phyloP scores from a whole-genome alignment of 2,797 vertebrate genomes.

The Miichthys miiuy region DNA sequence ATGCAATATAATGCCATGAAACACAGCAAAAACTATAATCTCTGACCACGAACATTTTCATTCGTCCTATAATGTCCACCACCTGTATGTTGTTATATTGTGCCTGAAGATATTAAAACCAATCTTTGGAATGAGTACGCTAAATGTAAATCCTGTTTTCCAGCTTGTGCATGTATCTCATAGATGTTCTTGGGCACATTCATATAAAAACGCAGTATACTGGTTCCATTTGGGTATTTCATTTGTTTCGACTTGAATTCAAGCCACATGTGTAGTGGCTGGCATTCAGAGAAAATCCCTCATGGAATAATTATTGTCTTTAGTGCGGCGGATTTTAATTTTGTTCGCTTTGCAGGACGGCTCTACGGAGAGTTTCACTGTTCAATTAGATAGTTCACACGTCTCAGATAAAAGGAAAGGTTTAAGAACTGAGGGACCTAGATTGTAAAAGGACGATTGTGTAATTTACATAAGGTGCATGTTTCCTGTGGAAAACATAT shows the following conservation, averaged over 20 bases:
- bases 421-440: slow-evolving; percentile 15
- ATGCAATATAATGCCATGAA: slow-evolving; percentile 11
- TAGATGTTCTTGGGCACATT: slow-evolving; percentile 16
- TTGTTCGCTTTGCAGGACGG: slow-evolving; percentile 60
- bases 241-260: slow-evolving; percentile 50
- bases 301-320: slow-evolving; percentile 70
- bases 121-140: not conserved
- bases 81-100: slow-evolving; percentile 6
- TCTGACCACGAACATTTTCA: not conserved
- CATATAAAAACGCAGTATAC: slow-evolving; percentile 4
- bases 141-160: slow-evolving; percentile 26
- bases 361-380: slow-evolving; percentile 59
- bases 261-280: slow-evolving; percentile 41
- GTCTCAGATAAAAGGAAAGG: slow-evolving; percentile 26
- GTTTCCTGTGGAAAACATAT: not conserved
- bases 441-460: slow-evolving; percentile 4
- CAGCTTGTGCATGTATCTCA: slow-evolving; percentile 1
- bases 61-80: not conserved
- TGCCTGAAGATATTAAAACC: slow-evolving; percentile 15
- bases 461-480: not conserved
- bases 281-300: slow-evolving; percentile 56
- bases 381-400: slow-evolving; percentile 64
- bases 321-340: slow-evolving; percentile 70
- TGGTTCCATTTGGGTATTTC: slow-evolving; percentile 38
- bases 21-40: not conserved